Evolutionary conservation across 2,888 invertebrate genomes (phyloP).

Genomic region (Nephrotoma guestfalica): DNA sequence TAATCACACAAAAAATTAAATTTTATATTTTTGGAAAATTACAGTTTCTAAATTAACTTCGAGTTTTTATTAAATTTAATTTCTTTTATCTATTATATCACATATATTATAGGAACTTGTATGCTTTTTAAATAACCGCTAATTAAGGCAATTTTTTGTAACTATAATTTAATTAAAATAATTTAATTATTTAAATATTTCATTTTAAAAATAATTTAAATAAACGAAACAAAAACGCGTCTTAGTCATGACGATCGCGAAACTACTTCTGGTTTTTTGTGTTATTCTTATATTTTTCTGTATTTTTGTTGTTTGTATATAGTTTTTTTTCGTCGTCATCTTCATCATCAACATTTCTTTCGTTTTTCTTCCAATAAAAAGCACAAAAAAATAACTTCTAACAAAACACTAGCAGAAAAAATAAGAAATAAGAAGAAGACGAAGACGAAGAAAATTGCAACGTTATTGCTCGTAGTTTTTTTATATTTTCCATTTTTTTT

Average conservation of each 20-base stretch:
- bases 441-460: neutral
- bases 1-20: neutral
- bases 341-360: slow-evolving; percentile 1
- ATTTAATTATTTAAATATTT: neutral
- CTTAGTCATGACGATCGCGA: slow-evolving; percentile 2
- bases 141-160: neutral
- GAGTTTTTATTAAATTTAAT: neutral
- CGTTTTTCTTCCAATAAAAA: neutral
- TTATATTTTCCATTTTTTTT: neutral
- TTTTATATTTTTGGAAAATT: neutral
- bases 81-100: neutral
- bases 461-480: neutral
- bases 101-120: neutral
- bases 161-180: neutral
- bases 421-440: neutral
- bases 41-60: neutral
- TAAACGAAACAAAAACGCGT: neutral
- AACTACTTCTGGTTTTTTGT: slow-evolving; percentile 1
- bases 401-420: neutral
- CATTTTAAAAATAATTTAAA: neutral
- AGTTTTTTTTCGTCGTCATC: neutral
- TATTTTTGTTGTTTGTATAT: neutral
- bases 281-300: neutral
- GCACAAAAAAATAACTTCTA: neutral
- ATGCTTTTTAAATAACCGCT: neutral